These are phyloP conservation scores for Moxostoma hubbsi DNA, from an alignment of 2,797 vertebrate species.

Conservation along the genomic window DNA sequence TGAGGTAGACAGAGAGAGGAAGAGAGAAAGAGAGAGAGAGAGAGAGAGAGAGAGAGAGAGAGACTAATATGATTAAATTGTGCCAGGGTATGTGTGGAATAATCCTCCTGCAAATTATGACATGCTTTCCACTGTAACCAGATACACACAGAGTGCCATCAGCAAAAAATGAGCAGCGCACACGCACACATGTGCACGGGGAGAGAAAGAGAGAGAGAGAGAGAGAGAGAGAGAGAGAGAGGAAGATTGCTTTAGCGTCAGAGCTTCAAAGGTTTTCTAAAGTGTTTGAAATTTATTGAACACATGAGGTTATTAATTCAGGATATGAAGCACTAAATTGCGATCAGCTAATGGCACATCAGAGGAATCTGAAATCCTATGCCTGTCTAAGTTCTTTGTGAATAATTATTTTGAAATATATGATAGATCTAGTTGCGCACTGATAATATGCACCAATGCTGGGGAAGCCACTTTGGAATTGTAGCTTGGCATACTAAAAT, in stretches of 20 bases:
- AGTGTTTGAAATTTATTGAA: conserved; percentile 60
- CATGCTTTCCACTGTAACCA: conserved; percentile 32
- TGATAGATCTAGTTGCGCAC: too few relatives aligned
- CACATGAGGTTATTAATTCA: conserved; percentile 61
- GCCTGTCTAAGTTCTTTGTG: background rate
- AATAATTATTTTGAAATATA: background rate
- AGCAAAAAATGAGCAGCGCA: background rate
- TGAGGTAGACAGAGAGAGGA: conserved; percentile 14
- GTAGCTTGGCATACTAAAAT: too few relatives aligned
- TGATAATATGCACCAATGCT: too few relatives aligned
- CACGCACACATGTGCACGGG: background rate
- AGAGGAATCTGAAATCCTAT: conserved; percentile 5
- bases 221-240: background rate
- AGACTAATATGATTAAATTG: conserved; percentile 41
- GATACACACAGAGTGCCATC: conserved; percentile 20
- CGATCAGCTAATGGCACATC: conserved; percentile 21
- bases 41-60: conserved; percentile 20
- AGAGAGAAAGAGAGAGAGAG: background rate
- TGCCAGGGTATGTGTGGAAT: conserved; percentile 27
- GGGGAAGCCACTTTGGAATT: too few relatives aligned
- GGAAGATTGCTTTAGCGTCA: conserved; percentile 22
- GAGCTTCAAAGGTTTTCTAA: conserved; percentile 51
- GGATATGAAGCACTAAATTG: conserved; percentile 24
- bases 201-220: background rate
- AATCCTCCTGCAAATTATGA: conserved; percentile 43